Conservation (phyloP, 2,113 vertebrate genomes). For the Sigmodon hispidus region DNA sequence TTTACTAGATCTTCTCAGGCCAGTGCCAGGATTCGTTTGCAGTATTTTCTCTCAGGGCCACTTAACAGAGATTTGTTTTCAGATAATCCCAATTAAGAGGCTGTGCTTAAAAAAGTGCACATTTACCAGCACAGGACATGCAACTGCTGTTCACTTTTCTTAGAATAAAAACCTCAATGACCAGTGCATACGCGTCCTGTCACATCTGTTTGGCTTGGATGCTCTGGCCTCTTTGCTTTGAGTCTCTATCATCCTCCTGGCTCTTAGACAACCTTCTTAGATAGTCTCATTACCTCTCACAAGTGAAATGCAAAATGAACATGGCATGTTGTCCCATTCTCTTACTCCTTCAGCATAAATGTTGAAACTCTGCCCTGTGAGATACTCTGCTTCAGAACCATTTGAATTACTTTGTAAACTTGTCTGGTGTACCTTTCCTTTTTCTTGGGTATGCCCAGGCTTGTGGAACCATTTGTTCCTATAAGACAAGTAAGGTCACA, state of each 20-base stretch:
- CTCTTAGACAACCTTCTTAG: not conserved
- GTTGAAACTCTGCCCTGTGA: not conserved
- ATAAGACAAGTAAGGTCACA: constrained; percentile 2
- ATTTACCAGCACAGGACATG: not conserved
- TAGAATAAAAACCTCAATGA: not conserved
- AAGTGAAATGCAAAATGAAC: not conserved
- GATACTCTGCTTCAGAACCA: not conserved
- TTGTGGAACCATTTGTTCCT: constrained; percentile 18
- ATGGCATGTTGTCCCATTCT: not conserved
- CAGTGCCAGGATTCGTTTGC: not conserved
- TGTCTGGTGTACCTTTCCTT: constrained; percentile 13
- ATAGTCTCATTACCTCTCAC: not conserved
- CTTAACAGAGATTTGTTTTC: constrained; percentile 44
- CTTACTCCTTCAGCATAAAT: not conserved
- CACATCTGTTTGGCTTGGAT: not conserved
- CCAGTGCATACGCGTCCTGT: not conserved
- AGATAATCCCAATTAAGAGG: constrained; percentile 26
- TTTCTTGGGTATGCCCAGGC: not conserved
- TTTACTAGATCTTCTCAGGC: constrained; percentile 22
- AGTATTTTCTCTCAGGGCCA: constrained; percentile 16
- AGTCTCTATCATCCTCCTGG: not conserved
- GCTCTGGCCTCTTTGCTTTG: not conserved
- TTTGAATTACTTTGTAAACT: not conserved
- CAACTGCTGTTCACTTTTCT: not conserved
- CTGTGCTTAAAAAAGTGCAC: not conserved